These are phyloP conservation scores for Pseudachorutes palmiensis DNA, from an alignment of 1,140 invertebrate genomes.

Conservation along the genomic window DNA sequence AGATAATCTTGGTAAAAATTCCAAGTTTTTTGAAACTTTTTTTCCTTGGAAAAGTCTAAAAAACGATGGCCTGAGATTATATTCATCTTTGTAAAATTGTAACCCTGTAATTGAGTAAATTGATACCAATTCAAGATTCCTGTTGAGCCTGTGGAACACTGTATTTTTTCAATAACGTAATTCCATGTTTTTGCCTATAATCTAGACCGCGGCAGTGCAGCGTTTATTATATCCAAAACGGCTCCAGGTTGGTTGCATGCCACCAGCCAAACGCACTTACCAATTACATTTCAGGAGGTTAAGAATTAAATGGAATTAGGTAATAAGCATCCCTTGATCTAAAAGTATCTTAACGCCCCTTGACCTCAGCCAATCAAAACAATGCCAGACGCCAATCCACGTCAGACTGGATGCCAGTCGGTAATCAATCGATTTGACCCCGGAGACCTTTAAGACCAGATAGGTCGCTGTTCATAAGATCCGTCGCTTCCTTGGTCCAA, in stretches of 20 bases:
- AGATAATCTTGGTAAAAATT: too few relatives aligned
- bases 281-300: neutral
- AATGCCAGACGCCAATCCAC: too few relatives aligned
- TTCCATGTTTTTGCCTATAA: neutral
- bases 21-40: neutral
- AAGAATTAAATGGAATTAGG: too few relatives aligned
- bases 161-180: neutral
- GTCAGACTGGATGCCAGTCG: too few relatives aligned
- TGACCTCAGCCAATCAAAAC: too few relatives aligned
- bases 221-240: neutral
- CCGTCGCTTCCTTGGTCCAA: neutral
- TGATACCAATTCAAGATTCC: neutral
- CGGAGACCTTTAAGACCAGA: too few relatives aligned
- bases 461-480: too few relatives aligned
- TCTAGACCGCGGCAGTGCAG: neutral
- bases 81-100: neutral
- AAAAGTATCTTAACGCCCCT: too few relatives aligned
- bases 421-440: too few relatives aligned
- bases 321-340: too few relatives aligned
- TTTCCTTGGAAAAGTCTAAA: neutral
- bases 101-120: conserved; percentile 5
- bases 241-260: neutral
- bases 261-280: conserved; percentile 7
- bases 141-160: too few relatives aligned
- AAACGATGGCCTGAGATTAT: too few relatives aligned